Evolutionary conservation across 2,797 vertebrate genomes (phyloP).

Genomic region (Acrossocheilus fasciatus): DNA sequence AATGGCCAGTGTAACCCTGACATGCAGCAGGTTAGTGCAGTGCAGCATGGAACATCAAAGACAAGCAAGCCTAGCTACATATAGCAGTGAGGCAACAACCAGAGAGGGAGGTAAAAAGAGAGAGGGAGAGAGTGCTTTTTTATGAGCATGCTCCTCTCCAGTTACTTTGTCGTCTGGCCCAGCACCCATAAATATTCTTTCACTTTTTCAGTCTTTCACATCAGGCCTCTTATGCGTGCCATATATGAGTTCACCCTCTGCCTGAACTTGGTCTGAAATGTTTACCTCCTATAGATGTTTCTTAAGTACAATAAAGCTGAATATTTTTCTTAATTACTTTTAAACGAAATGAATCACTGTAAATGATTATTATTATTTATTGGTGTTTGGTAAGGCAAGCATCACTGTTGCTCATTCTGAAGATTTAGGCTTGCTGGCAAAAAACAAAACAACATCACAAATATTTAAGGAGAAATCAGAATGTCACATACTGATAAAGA

Average conservation of each 20-base stretch:
- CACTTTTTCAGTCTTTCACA: constrained; percentile 47
- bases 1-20: constrained; percentile 75
- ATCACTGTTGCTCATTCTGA: not conserved
- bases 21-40: constrained; percentile 49
- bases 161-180: constrained; percentile 74
- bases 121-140: constrained; percentile 70
- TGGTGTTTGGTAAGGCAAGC: not conserved
- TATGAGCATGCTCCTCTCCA: constrained; percentile 74
- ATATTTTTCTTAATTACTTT: not conserved
- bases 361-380: not conserved
- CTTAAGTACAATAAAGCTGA: not conserved
- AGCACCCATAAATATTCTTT: constrained; percentile 69
- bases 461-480: not conserved
- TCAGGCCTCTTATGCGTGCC: constrained; percentile 13
- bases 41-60: constrained; percentile 70
- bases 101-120: constrained; percentile 45
- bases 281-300: not conserved
- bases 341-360: not conserved
- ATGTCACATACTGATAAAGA: not conserved
- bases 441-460: rapidly evolving
- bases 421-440: not conserved
- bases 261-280: constrained; percentile 29
- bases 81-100: constrained; percentile 41
- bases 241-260: not conserved
- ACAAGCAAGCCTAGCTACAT: constrained; percentile 44